Evolutionary conservation across 1,140 invertebrate genomes (phyloP), one percentile per base, ranked within the genome.

Genomic region (Drosophila quadrilineata): DNA sequence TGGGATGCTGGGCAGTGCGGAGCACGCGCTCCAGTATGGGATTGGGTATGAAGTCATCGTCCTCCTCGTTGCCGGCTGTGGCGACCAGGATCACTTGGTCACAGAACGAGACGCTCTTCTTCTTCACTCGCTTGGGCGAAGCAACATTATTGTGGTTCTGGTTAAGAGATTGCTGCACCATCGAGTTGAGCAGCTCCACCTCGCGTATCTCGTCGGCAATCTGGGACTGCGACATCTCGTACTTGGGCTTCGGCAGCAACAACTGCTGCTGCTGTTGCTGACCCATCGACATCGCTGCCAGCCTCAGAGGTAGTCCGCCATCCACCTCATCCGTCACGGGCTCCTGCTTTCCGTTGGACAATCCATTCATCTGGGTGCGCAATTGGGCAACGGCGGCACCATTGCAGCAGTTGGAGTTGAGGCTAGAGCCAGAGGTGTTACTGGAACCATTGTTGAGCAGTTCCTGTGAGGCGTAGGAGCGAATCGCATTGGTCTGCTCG

Each of bases 21-120:
- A 97, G 89, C 0, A 98, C 96, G 60, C 96, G 91, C 88, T 97
- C 96, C 58, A 97, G 89, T 67, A 98, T 96, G 8, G 96, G 96
- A 91, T 97, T 97, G 0, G 96, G 96, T 84, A 97, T 96, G 72
- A 96, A 96, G 72, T 95, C 95, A 50, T 97, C 95, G 50, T 96
- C 95, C 89, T 97, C 96, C 70, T 96, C 94, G 71, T 98, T 96
- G 77, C 97, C 96, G 0, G 96, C 96, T 10, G 96, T 97, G 2
- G 96, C 96, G 9, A 98, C 96, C 22, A 98, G 90, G 54, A 96
- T 96, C 0, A 98, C 96, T 90, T 97, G 95, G 88, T 98, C 96
- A 75, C 96, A 97, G 89, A 98, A 98, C 0, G 96, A 97, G 1
- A 98, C 97, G 71, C 95, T 96, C 88, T 98, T 98, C 91, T 98